phyloP scores from a whole-genome alignment of 2,797 vertebrate genomes.

The Poecilia picta region DNA sequence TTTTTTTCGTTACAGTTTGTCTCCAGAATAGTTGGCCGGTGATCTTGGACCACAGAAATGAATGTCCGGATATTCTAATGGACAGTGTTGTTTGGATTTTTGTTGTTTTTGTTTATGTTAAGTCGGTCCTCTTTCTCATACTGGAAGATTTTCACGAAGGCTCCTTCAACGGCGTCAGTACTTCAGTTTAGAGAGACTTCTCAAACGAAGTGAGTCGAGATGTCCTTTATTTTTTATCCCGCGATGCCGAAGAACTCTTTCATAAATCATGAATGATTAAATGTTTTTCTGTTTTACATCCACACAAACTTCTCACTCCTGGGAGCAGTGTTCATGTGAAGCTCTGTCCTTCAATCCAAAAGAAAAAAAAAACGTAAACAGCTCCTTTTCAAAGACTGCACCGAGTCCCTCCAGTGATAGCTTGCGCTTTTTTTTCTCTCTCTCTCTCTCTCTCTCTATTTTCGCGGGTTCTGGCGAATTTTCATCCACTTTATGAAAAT shows the following conservation, averaged over 20 bases:
- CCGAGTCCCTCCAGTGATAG: neutral
- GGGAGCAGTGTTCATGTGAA: neutral
- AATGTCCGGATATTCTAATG: neutral
- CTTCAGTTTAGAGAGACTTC: conserved; percentile 7
- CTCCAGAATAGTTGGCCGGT: neutral
- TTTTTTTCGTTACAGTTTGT: neutral
- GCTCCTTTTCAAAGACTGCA: conserved; percentile 12
- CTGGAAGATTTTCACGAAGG: conserved; percentile 10
- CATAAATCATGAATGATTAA: conserved; percentile 11
- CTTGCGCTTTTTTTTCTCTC: conserved; percentile 1
- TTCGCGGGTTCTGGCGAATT: conserved; percentile 1
- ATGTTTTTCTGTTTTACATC: conserved; percentile 17
- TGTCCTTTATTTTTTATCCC: conserved; percentile 22
- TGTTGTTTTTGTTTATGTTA: conserved; percentile 8
- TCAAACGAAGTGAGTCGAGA: neutral
- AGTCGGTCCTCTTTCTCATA: conserved; percentile 7
- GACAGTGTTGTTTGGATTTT: neutral
- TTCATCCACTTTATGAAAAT: conserved; percentile 27
- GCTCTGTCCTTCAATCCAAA: conserved; percentile 20
- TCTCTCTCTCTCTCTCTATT: neutral
- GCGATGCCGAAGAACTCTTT: conserved; percentile 11
- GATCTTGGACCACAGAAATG: neutral
- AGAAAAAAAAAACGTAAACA: neutral
- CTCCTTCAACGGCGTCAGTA: neutral
- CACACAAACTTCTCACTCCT: neutral